A percentile compares a stretch with the other conserved stretches of the same genome.
Evolutionary conservation across 2,113 vertebrate species (phyloP).

Genomic region (Meles meles): DNA sequence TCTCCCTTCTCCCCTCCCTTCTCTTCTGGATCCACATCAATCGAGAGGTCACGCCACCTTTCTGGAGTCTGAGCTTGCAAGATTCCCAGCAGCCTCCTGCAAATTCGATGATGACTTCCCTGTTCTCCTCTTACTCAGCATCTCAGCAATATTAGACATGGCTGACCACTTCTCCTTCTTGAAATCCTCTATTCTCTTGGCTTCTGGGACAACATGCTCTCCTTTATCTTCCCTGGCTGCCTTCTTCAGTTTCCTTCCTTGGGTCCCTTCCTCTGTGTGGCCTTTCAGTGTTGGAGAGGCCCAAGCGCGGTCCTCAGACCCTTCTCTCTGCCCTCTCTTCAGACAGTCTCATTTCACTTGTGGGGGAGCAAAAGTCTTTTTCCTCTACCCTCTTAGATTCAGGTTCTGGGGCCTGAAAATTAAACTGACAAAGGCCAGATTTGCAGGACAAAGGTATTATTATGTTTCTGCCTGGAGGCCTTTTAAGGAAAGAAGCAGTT

Average conservation of each 20-base stretch:
- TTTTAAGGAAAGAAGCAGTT: neutral
- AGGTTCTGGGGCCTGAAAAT: neutral
- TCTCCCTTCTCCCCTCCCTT: neutral
- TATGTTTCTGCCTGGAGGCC: neutral
- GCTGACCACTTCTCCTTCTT: neutral
- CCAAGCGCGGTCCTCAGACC: neutral
- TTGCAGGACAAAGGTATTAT: neutral
- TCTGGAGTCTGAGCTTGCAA: neutral
- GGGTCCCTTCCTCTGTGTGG: neutral
- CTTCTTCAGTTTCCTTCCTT: neutral
- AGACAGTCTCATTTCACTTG: neutral
- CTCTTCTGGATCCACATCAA: neutral
- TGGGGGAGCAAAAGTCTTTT: neutral
- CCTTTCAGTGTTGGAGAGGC: neutral
- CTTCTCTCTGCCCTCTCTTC: neutral
- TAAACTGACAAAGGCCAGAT: neutral
- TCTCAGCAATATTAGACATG: neutral
- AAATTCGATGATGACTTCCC: neutral
- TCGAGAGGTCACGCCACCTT: neutral
- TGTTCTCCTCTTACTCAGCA: neutral
- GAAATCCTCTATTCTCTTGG: neutral
- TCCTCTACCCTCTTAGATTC: neutral
- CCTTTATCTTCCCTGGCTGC: neutral
- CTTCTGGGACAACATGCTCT: neutral
- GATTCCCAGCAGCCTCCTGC: neutral